phyloP scores from a whole-genome alignment of 2,888 invertebrate genomes.

The Dioctria rufipes region DNA sequence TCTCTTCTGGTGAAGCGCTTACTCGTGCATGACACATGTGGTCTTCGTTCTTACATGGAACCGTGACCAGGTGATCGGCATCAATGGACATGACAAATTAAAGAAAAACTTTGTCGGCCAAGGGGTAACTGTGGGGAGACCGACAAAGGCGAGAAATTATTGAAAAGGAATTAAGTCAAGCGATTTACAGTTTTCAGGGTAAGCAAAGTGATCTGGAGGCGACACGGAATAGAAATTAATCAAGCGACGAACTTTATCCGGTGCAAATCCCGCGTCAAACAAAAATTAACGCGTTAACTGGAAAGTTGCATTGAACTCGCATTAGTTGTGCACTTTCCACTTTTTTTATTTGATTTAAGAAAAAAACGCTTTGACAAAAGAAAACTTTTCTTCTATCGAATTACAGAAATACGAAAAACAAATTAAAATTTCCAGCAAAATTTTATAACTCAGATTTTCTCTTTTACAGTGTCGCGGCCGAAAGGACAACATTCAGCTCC shows the following conservation, averaged over 20 bases:
- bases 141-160: conserved; percentile 39
- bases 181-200: conserved; percentile 48
- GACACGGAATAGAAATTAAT: conserved; percentile 53
- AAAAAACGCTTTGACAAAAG: not conserved
- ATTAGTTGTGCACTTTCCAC: conserved; percentile 19
- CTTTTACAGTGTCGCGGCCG: conserved; percentile 81
- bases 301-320: conserved; percentile 33
- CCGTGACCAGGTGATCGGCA: conserved; percentile 52
- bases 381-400: too few species aligned
- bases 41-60: conserved; percentile 29
- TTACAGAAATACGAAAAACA: too few species aligned
- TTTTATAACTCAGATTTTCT: conserved; percentile 20
- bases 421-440: too few species aligned
- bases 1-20: conserved; percentile 11
- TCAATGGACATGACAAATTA: conserved; percentile 49
- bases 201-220: conserved; percentile 12
- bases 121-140: not conserved
- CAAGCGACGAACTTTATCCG: conserved; percentile 42
- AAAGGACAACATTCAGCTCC: conserved; percentile 94
- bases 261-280: conserved; percentile 9
- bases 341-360: not conserved
- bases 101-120: not conserved
- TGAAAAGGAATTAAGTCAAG: conserved; percentile 37
- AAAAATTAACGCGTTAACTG: conserved; percentile 38
- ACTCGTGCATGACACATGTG: conserved; percentile 56